Evolutionary conservation across 2,888 invertebrate species (phyloP).

Genomic region (Gortyna flavago): DNA sequence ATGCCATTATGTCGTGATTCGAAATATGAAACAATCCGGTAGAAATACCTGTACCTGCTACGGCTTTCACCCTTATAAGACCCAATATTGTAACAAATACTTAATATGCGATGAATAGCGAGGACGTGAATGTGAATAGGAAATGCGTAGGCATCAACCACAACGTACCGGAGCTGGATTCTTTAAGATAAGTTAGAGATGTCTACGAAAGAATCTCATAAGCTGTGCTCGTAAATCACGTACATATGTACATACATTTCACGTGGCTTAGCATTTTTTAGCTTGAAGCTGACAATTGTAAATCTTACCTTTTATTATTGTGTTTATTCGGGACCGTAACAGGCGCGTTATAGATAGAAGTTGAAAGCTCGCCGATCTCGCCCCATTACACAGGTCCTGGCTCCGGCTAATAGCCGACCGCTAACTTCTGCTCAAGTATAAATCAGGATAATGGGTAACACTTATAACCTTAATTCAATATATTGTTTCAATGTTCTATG

Average conservation of each 20-base stretch:
- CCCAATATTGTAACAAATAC: constrained; percentile 34
- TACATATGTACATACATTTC: constrained; percentile 48
- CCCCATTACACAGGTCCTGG: constrained; percentile 73
- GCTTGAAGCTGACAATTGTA: constrained; percentile 51
- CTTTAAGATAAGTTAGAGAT: constrained; percentile 60
- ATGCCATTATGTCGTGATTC: constrained; percentile 15
- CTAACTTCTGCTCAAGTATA: constrained; percentile 72
- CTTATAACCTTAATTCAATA: constrained; percentile 68
- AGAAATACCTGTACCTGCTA: background rate
- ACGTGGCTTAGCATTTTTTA: constrained; percentile 59
- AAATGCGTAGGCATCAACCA: constrained; percentile 62
- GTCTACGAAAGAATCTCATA: constrained; percentile 65
- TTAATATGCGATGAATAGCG: constrained; percentile 34
- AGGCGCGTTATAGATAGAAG: constrained; percentile 66
- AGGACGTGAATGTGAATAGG: constrained; percentile 42
- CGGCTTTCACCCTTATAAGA: constrained; percentile 4
- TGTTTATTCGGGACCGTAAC: constrained; percentile 51
- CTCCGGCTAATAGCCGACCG: constrained; percentile 72
- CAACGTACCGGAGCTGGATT: constrained; percentile 51
- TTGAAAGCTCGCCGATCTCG: constrained; percentile 70
- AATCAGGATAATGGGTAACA: constrained; percentile 70
- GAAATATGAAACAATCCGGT: constrained; percentile 7
- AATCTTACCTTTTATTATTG: constrained; percentile 51
- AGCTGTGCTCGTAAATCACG: constrained; percentile 64
- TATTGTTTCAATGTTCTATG: constrained; percentile 51